phyloP scores from a whole-genome alignment of 2,797 vertebrate species.

The Ptychadena robeensis region DNA sequence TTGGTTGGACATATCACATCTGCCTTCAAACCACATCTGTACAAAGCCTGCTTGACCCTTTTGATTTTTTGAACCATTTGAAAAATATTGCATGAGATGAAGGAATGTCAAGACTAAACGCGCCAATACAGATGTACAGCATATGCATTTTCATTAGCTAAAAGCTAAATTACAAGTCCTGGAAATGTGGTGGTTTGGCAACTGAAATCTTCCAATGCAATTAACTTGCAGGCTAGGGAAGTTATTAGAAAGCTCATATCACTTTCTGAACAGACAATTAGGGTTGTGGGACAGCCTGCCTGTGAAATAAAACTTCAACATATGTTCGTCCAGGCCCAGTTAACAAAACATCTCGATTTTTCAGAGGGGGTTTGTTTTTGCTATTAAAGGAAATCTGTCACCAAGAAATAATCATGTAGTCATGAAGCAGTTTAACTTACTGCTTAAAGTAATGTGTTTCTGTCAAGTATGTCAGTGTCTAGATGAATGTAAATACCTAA shows the following conservation, averaged over 20 bases:
- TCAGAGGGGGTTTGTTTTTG: background rate
- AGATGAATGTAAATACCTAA: too few species aligned
- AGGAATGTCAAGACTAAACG: conserved; percentile 70
- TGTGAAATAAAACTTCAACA: background rate
- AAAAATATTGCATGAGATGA: conserved; percentile 70
- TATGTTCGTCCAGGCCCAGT: background rate
- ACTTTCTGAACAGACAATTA: conserved; percentile 32
- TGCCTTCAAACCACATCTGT: conserved; percentile 69
- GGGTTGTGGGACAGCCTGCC: background rate
- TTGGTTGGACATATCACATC: conserved; percentile 65
- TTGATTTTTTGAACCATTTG: conserved; percentile 67
- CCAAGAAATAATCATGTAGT: background rate
- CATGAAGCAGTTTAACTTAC: background rate
- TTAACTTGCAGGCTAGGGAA: conserved; percentile 35
- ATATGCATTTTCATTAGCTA: conserved; percentile 69
- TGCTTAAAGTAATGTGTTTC: background rate
- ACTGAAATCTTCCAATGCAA: conserved; percentile 62
- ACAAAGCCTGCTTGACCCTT: conserved; percentile 66
- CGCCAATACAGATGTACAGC: conserved; percentile 72
- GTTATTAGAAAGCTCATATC: conserved; percentile 25
- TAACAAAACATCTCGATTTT: background rate
- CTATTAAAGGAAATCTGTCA: background rate
- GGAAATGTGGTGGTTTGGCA: conserved; percentile 70
- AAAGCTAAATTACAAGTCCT: conserved; percentile 67
- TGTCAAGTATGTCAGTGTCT: background rate